phyloP scores from a whole-genome alignment of 1,140 invertebrate genomes.

The Copidosoma floridanum region DNA sequence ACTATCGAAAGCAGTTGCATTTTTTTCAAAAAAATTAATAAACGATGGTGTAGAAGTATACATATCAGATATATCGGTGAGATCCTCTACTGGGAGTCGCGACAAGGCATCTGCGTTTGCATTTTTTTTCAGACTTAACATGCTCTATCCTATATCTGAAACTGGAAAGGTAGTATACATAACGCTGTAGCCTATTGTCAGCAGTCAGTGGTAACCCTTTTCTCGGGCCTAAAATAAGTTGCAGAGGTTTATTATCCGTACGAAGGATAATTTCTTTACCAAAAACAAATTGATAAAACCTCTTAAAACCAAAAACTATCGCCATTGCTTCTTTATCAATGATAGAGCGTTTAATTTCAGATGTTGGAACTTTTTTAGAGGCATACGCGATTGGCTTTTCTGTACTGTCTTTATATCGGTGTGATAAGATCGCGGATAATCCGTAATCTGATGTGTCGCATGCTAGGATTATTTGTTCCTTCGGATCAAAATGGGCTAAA shows the following conservation, averaged over 20 bases:
- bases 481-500: constrained; percentile 33
- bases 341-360: neutral
- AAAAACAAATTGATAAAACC: neutral
- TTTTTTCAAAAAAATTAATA: neutral
- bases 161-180: neutral
- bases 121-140: neutral
- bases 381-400: neutral
- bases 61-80: neutral
- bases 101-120: constrained; percentile 7
- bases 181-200: neutral
- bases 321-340: constrained; percentile 5
- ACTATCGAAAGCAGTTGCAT: neutral
- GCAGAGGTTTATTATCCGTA: neutral
- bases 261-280: neutral
- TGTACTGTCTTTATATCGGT: neutral
- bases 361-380: neutral
- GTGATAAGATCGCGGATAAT: neutral
- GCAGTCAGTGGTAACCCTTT: neutral
- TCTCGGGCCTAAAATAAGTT: neutral
- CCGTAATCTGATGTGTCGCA: constrained; percentile 27
- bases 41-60: neutral
- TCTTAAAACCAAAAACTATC: neutral
- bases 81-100: neutral
- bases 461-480: constrained; percentile 24
- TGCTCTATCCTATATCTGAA: neutral